Base-by-base conservation (phyloP, 64 coral and sea anemone species). In the Actinia tenebrosa region DNA sequence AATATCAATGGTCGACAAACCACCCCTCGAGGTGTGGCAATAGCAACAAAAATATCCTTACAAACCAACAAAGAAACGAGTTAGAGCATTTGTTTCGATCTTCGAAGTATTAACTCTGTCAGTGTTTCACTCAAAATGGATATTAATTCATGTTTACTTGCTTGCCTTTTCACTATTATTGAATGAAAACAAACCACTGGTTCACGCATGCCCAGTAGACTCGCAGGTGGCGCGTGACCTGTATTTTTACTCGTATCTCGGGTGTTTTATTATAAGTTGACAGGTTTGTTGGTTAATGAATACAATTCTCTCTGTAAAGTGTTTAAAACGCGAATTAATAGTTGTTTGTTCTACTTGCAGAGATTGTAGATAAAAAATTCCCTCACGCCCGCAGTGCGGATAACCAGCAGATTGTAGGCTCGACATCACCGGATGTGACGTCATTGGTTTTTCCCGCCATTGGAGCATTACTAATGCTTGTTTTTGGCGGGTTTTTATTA, bases 401-500 rank as follows among this genome's bases (percentile, higher is more conserved):
- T 85, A 20, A 16, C 56, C 83, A 85, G 83, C 83, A 85, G 83
- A 42, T 85, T 43, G 17, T 9, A 27, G 19, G 90, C 46, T 71
- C 72, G 30, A 23, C 89, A n/a, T 44, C 84, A 47, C 26, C 56
- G 0, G 85, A 88, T 55, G 53, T 88, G 61, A 89, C 75, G 45
- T 52, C 91, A 43, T 78, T 96, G 44, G 60, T 96, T 10, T 90
- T 96, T 80, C 91, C 94, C 15, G 80, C 86, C 56, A 89, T 96
- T 71, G 94, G 88, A 20, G 94, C 92, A 3, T 23, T 96, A 17
- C 63, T 96, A 44, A 96, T 96, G 90, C 80, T 87, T 19, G 84
- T 96, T 9, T 96, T 93, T 45, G 94, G 88, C 15, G 92, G 91
- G 13, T 44, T 96, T 19, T 43, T 96, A 47, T 86, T 96, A 47